Base-by-base conservation (phyloP, 2,888 invertebrate genomes). In the Cepaea hortensis region DNA sequence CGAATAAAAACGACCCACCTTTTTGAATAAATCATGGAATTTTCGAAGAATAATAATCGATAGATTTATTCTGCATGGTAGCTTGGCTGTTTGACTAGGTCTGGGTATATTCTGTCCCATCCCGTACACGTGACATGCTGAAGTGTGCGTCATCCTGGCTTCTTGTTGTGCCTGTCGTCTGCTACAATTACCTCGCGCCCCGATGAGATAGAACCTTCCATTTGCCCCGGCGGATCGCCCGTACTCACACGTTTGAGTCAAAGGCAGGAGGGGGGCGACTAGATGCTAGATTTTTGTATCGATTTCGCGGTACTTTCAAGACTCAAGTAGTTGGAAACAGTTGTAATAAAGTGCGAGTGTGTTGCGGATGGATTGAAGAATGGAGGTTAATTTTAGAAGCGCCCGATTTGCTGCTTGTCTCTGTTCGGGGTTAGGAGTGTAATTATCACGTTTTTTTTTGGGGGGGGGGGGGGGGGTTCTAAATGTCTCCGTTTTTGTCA, bases 21-120 rank as follows among this genome's bases (percentile, higher is more conserved):
- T 23, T 55, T 61, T 9, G 77, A 77, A 61, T 61, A 77, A 61
- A 77, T 77, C 77, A 77, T 77, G 77, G 77, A 77, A 77, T 55
- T n/a, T 55, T 55, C 48, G 77, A 61, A 23, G 55, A 61, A 23
- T 50, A 61, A 20, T 77, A 77, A 77, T 77, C 77, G 77, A 77
- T 77, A 77, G 3, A 55, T 61, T 61, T 77, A 61, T 77, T 77
- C n/a, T 55, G 61, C 55, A 20, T 11, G 55, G 23, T 55, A n/a
- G 9, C 5, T n/a, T 61, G 11, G 55, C 55, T n/a, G 77, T 77
- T 77, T 55, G 55, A 77, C 77, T n/a, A 77, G 77, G 5, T 77
- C n/a, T 61, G 61, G 15, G 15, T 77, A 48, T 23, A 61, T 61
- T 48, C 77, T n/a, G 55, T 77, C 13, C n/a, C 76, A 46, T 48